These are phyloP conservation scores for Sebastes jordani DNA, from an alignment of 2,797 vertebrate genomes.

Conservation along the genomic window DNA sequence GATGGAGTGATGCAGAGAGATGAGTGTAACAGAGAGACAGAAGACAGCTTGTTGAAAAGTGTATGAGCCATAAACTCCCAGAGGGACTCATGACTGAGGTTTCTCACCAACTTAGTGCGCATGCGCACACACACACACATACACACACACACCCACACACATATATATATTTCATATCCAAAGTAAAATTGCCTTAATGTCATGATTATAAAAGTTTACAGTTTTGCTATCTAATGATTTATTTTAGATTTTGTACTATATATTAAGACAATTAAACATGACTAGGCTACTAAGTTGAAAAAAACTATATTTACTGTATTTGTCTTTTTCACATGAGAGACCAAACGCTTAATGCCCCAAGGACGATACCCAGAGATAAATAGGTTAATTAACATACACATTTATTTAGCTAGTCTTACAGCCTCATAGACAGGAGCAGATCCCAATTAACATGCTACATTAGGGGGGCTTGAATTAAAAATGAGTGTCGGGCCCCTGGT, in stretches of 20 bases:
- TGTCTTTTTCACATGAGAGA: background rate
- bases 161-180: background rate
- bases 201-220: background rate
- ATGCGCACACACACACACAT: background rate
- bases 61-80: constrained; percentile 47
- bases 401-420: background rate
- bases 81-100: constrained; percentile 37
- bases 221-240: background rate
- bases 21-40: constrained; percentile 26
- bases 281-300: no score
- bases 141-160: background rate
- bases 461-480: background rate
- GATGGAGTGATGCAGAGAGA: constrained; percentile 26
- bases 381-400: background rate
- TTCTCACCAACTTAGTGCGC: constrained; percentile 5
- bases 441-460: background rate
- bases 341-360: background rate
- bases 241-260: background rate
- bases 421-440: background rate
- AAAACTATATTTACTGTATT: no score
- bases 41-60: constrained; percentile 54
- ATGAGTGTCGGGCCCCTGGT: no score
- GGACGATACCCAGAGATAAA: background rate
- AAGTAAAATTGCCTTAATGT: background rate
- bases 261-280: no score